A percentile compares a stretch with the other conserved stretches of the same genome.
Evolutionary conservation across 2,113 vertebrate genomes (phyloP).

Genomic region (Lophotis ruficrista): DNA sequence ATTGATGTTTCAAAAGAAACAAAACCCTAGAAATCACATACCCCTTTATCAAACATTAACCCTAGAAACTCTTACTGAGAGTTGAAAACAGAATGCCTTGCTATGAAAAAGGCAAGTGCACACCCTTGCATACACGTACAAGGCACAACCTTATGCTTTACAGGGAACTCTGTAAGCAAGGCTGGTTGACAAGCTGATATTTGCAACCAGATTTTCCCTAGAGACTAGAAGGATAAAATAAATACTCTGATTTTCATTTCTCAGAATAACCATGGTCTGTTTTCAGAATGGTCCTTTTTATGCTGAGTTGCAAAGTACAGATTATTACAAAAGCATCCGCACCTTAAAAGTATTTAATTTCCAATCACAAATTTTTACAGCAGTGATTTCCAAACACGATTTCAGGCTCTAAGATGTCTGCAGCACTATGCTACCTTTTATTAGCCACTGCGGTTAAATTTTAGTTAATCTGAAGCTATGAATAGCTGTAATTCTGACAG

Average conservation of each 20-base stretch:
- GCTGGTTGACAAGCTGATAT: background rate
- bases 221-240: background rate
- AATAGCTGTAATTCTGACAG: background rate
- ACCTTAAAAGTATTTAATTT: background rate
- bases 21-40: background rate
- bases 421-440: background rate
- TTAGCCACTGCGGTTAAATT: background rate
- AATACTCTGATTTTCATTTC: background rate
- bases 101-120: background rate
- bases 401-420: background rate
- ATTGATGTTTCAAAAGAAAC: background rate
- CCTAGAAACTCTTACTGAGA: background rate
- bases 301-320: background rate
- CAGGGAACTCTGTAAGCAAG: background rate
- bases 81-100: background rate
- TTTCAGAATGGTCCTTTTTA: constrained; percentile 62
- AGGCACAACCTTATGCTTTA: background rate
- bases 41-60: background rate
- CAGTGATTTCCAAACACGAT: background rate
- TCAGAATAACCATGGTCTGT: background rate
- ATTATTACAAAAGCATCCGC: background rate
- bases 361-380: background rate
- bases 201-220: background rate
- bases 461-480: background rate
- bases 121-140: fast-evolving